Evolutionary conservation across 2,888 invertebrate genomes (phyloP).

Genomic region (Dorcus hopei): DNA sequence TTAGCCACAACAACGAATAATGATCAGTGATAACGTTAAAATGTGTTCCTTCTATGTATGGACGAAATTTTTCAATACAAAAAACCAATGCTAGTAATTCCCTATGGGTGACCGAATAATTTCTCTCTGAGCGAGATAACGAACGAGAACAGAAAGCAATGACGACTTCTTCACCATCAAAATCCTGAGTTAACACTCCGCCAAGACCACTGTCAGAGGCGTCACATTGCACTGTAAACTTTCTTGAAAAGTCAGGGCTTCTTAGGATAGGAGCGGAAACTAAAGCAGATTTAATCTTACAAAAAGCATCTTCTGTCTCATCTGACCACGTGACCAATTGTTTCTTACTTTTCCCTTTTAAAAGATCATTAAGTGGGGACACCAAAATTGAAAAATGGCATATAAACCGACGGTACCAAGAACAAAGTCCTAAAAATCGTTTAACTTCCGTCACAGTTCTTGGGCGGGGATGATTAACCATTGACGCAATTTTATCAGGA

Average conservation of each 20-base stretch:
- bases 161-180: slow-evolving; percentile 24
- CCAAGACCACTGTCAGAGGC: slow-evolving; percentile 29
- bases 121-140: slow-evolving; percentile 27
- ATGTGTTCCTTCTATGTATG: slow-evolving; percentile 14
- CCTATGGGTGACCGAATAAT: slow-evolving; percentile 29
- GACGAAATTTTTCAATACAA: slow-evolving; percentile 30
- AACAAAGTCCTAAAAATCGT: slow-evolving; percentile 31
- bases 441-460: slow-evolving; percentile 29
- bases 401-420: slow-evolving; percentile 32
- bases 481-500: slow-evolving; percentile 30
- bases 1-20: too few relatives aligned
- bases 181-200: slow-evolving; percentile 26
- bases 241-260: slow-evolving; percentile 28
- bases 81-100: slow-evolving; percentile 30
- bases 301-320: slow-evolving; percentile 28
- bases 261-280: slow-evolving; percentile 26
- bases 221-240: slow-evolving; percentile 31
- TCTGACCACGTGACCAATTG: slow-evolving; percentile 23
- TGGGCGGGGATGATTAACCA: slow-evolving; percentile 29
- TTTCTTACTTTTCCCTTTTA: slow-evolving; percentile 25
- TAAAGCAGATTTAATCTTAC: slow-evolving; percentile 26
- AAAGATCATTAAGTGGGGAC: slow-evolving; percentile 27
- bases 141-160: slow-evolving; percentile 30
- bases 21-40: too few relatives aligned
- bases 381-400: slow-evolving; percentile 27